Conservation (phyloP, 2,113 vertebrate genomes). For the Pica pica region DNA sequence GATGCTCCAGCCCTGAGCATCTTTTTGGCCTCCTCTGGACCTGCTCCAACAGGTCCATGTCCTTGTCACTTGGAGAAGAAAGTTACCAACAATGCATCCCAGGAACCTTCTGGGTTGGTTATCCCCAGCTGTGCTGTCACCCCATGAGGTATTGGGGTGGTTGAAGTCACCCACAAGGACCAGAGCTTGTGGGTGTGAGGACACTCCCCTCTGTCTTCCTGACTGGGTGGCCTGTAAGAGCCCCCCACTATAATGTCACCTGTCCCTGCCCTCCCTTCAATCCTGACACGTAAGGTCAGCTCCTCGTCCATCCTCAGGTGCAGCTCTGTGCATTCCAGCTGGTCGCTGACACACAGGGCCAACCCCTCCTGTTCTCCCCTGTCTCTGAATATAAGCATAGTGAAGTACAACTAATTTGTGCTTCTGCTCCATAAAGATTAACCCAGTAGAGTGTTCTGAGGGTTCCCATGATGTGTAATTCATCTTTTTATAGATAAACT, state of each 20-base stretch:
- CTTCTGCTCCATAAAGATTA: background rate
- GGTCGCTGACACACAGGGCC: background rate
- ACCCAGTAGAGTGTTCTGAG: background rate
- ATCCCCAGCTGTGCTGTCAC: fast-evolving
- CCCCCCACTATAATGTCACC: background rate
- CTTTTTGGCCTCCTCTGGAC: background rate
- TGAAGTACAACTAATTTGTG: background rate
- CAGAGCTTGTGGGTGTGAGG: background rate
- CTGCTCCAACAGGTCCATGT: background rate
- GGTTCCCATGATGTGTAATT: background rate
- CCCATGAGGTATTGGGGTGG: background rate
- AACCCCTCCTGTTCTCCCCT: background rate
- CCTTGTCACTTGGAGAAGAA: background rate
- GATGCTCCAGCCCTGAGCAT: background rate
- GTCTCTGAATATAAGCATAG: background rate
- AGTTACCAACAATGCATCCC: background rate
- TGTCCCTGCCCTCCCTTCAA: background rate
- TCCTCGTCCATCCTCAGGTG: background rate
- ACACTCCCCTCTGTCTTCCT: background rate
- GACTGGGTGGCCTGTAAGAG: background rate
- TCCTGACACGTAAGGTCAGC: background rate
- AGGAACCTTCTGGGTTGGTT: background rate
- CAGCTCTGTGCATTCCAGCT: background rate
- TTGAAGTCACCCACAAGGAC: fast-evolving
- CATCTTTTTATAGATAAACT: background rate